Conservation (phyloP, 2,113 vertebrate genomes). For the Etheostoma cragini region DNA sequence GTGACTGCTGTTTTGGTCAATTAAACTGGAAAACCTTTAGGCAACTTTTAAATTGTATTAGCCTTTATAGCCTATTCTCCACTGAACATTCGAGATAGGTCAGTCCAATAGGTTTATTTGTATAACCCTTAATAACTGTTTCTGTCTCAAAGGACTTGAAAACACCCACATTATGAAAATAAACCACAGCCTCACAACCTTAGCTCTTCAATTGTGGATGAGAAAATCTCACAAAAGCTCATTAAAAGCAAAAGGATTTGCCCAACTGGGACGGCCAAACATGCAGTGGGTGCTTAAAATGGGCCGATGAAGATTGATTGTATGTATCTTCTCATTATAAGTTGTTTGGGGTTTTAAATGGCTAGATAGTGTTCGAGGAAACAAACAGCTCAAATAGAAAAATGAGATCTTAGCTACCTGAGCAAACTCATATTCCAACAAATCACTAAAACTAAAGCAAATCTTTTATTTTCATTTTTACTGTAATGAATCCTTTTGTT, state of each 20-base stretch:
- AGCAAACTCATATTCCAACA: background rate
- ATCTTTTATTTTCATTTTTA: background rate
- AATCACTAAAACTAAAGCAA: background rate
- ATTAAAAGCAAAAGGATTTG: conserved; percentile 28
- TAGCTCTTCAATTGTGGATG: conserved; percentile 1
- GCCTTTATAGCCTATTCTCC: conserved; percentile 8
- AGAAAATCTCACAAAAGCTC: conserved; percentile 29
- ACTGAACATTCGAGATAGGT: conserved; percentile 19
- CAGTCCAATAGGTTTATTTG: conserved; percentile 4
- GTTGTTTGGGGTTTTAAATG: background rate
- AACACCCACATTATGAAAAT: conserved; percentile 25
- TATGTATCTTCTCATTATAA: background rate
- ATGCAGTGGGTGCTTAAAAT: background rate
- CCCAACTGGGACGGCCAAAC: conserved; percentile 19
- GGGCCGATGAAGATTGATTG: conserved; percentile 15
- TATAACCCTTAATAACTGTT: conserved; percentile 19
- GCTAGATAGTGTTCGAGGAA: background rate
- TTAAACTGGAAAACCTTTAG: conserved; percentile 27
- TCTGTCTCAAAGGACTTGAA: conserved; percentile 27
- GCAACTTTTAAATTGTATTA: conserved; percentile 14
- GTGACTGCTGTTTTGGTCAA: conserved; percentile 23
- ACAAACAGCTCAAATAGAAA: background rate
- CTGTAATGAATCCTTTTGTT: background rate
- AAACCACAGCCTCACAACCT: background rate
- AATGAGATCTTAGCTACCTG: background rate